Evolutionary conservation across 2,113 vertebrate species (phyloP), one percentile per base, ranked within the genome.

Genomic region (Dinomys branickii): DNA sequence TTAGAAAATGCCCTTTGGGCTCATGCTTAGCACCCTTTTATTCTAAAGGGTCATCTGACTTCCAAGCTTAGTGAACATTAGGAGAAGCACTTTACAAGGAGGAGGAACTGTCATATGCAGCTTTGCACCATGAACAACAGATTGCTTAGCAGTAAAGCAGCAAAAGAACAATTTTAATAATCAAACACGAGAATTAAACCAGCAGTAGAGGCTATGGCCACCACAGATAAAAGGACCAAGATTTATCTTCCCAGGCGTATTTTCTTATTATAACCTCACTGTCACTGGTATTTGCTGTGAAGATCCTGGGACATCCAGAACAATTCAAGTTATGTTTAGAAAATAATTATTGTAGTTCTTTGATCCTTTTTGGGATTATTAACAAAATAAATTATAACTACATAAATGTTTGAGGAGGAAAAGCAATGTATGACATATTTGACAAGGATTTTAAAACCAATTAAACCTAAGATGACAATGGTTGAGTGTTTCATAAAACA

Each of bases 391-490:
- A 81, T 93, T 85, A 69, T 56, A 97, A 87, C 11, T 90, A 95
- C 78, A 30, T 85, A 89, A 95, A 89, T 28, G 56, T 19, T 88
- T 95, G 83, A 86, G n/a, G 41, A 85, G 58, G 33, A 56, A 81
- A 90, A 93, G 69, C 47, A 69, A 86, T 33, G 28, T 44, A 44
- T 63, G 28, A 56, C 82, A 35, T 67, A 69, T 85, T 71, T 97
- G 52, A 91, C 44, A 81, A 65, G 95, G 47, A 90, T 88, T 58
- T 94, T 67, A 80, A 86, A 92, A 41, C 38, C 28, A 69, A 58
- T 86, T 81, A 93, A 95, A 90, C 91, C 75, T 92, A 93, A 93
- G 94, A 87, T 93, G 71, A 90, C 26, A 87, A 61, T n/a, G 19
- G 81, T 87, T 94, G 52, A 14, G 3, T 89, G 19, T 92, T 91